Base-by-base conservation (phyloP, 1,140 invertebrate genomes). In the Procambarus clarkii region DNA sequence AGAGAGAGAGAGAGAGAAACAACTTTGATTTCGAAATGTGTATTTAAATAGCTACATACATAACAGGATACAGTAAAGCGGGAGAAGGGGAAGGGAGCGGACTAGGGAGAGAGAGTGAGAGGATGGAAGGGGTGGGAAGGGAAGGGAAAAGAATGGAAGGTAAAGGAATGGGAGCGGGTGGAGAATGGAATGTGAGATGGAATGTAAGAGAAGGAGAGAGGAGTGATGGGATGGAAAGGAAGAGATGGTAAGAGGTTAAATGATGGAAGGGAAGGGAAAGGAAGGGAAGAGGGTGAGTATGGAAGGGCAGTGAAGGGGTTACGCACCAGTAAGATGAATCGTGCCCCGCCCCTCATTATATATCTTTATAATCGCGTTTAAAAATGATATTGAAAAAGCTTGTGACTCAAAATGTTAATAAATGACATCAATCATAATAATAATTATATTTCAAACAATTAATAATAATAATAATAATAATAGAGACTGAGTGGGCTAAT, bases 21-120 rank as follows among this genome's bases (percentile, higher is more conserved):
- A 78, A 71, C 80, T 83, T 83, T 89, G 87, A 83, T 89, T 89
- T 83, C 87, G 79, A 89, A 89, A 89, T 89, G 87, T 83, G 87
- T 89, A 89, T 89, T 89, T 89, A 89, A 89, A 89, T 89, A 89
- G 87, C 79, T 48, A 89, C 87, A 89, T 89, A 89, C 87, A 89
- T 89, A 89, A 89, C 87, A 82, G 87, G 79, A 82, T 82, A 89
- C 79, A 83, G 87, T 74, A 74, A 83, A 89, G 60, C 79, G 87
- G 71, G 78, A 48, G 78, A 83, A 45, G 69, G 78, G 79, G 79
- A 48, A 74, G 64, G 64, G 87, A 83, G 24, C 13, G 34, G 48
- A 44, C n/a, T 34, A 21, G 80, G 54, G 79, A 74, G 64, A 83
- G 87, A 50, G 79, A 15, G 60, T 71, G 58, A 74, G 87, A 82